Conservation (phyloP, 2,888 invertebrate genomes). For the Aplocera efformata region DNA sequence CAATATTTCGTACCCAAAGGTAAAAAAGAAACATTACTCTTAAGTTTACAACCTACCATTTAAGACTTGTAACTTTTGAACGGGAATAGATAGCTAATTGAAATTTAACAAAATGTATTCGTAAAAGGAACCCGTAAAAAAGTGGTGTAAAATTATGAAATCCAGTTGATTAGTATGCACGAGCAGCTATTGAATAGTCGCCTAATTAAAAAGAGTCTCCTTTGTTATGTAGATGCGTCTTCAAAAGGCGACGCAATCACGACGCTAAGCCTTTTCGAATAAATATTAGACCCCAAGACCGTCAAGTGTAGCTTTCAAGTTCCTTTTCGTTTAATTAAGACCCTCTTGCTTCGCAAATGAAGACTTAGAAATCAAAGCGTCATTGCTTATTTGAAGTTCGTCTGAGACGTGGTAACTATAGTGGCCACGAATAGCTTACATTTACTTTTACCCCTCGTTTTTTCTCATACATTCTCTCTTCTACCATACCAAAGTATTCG, state of each 20-base stretch:
- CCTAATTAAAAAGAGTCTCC: slow-evolving; percentile 68
- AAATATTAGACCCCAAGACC: slow-evolving; percentile 42
- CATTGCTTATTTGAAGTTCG: slow-evolving; percentile 22
- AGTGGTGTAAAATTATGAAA: slow-evolving; percentile 45
- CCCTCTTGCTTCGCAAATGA: slow-evolving; percentile 30
- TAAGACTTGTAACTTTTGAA: too few species aligned
- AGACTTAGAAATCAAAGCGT: slow-evolving; percentile 33
- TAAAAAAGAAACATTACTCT: too few species aligned
- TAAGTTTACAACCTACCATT: too few species aligned
- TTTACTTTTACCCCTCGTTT: too few species aligned
- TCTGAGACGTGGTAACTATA: too few species aligned
- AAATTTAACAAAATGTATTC: too few species aligned
- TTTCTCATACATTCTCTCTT: too few species aligned
- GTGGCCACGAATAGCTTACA: too few species aligned
- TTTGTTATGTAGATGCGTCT: slow-evolving; percentile 65
- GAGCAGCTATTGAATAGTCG: slow-evolving; percentile 55
- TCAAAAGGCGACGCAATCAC: slow-evolving; percentile 45
- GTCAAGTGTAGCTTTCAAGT: slow-evolving; percentile 31
- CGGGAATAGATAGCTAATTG: too few species aligned
- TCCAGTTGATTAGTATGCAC: slow-evolving; percentile 64
- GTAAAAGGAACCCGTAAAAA: too few species aligned
- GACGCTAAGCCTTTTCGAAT: slow-evolving; percentile 50
- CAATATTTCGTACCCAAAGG: too few species aligned
- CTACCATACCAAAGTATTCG: too few species aligned
- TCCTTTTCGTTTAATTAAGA: slow-evolving; percentile 48